Base-by-base conservation (phyloP, 2,888 invertebrate species). In the Catocala nupta region DNA sequence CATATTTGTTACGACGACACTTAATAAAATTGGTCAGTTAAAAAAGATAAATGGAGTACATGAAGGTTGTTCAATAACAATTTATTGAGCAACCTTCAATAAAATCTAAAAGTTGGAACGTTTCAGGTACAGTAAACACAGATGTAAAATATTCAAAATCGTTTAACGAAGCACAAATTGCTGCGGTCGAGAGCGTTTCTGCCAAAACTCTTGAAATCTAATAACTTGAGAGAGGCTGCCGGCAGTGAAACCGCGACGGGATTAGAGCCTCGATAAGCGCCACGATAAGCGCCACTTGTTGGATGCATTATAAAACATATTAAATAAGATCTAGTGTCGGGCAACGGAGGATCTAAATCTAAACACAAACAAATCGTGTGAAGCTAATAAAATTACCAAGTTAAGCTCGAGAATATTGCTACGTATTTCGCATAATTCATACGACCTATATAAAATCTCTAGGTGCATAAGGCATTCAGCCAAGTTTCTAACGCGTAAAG, bases 171-270 rank as follows among this genome's bases (percentile, higher is more conserved):
- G 73, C 77, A 77, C 72, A 83, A 82, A 80, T 81, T 82, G 81
- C 80, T 75, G 78, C 75, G 78, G 78, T 71, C 60, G 80, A 78
- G 81, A 80, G 81, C 81, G 75, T 80, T 80, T 77, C 58, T 68
- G 68, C 77, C 80, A 71, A 81, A 84, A 84, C 84, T 85, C 87
- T 86, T 84, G 73, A 86, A 82, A 86, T 85, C 85, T 83, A 86
- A 87, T 87, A 86, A 83, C 70, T 80, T 78, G 8, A 68, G 67
- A 70, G 70, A 69, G 63, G 73, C 65, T 67, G 59, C 58, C 68
- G 52, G 63, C 53, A 66, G 63, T 72, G 70, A 73, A 72, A 71
- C 76, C 75, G 70, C 68, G 65, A 59, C 52, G 73, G 75, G 75
- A 83, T 81, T 74, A 78, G 71, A 56, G 71, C 69, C 52, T 68